A percentile compares a stretch with the other conserved stretches of the same genome.
phyloP scores from a whole-genome alignment of 2,888 invertebrate species.

The Diogma glabrata region DNA sequence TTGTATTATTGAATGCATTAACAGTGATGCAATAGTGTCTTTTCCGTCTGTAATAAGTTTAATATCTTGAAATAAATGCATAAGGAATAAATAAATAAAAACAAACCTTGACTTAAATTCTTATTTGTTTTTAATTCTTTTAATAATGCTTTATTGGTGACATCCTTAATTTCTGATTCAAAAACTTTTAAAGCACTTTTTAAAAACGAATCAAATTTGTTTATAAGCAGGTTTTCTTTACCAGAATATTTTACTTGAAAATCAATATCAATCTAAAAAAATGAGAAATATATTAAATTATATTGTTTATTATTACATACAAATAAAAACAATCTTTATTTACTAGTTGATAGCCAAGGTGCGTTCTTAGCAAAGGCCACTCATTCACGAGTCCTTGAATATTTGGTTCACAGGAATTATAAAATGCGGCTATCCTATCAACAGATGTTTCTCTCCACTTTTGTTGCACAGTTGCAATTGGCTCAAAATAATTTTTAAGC shows the following conservation, averaged over 20 bases:
- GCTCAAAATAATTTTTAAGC: no score
- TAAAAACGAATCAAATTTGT: background rate
- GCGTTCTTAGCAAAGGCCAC: no score
- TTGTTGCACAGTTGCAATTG: no score
- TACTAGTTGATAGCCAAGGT: no score
- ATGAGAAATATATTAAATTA: no score
- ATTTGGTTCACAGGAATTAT: no score
- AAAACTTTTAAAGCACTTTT: background rate
- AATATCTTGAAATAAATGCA: background rate
- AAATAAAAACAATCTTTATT: no score
- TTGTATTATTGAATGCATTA: background rate
- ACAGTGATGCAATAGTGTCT: background rate
- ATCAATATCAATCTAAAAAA: constrained; percentile 9
- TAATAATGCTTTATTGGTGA: constrained; percentile 4
- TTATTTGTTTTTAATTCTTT: background rate
- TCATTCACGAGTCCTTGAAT: no score
- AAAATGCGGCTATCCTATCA: no score
- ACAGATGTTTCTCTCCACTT: no score
- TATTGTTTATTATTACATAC: no score
- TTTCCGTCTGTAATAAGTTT: background rate
- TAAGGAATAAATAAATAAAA: background rate
- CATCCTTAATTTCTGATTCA: constrained; percentile 11
- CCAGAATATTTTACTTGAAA: background rate
- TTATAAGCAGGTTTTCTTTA: constrained; percentile 4
- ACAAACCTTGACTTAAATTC: background rate